Conservation (phyloP, 2,888 invertebrate genomes). For the Nasonia oneida region DNA sequence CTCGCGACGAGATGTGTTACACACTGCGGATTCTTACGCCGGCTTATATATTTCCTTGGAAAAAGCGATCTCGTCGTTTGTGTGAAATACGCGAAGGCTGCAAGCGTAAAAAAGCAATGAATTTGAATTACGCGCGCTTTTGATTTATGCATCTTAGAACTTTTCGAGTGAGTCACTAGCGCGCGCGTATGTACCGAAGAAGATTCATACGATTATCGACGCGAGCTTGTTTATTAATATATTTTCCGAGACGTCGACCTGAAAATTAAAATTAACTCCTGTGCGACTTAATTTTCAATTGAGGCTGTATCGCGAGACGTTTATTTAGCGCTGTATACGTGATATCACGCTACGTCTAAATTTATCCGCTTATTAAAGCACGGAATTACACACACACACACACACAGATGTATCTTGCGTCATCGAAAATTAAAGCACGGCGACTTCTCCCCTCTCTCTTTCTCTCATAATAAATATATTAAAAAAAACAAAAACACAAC, state of each 20-base stretch:
- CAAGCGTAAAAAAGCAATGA: neutral
- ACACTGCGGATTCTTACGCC: neutral
- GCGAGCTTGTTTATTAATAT: neutral
- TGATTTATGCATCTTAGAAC: neutral
- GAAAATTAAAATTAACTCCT: neutral
- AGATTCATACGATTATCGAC: neutral
- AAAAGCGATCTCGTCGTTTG: neutral
- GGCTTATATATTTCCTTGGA: neutral
- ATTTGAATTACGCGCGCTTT: neutral
- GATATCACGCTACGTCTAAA: neutral
- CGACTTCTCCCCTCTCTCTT: neutral
- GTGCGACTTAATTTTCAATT: neutral
- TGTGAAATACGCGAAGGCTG: neutral
- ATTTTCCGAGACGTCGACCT: neutral
- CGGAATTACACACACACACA: neutral
- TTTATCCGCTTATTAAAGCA: conserved; percentile 4
- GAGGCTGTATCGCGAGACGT: neutral
- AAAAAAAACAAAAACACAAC: neutral
- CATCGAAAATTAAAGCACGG: neutral
- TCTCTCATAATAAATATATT: neutral
- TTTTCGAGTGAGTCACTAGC: neutral
- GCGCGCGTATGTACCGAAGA: neutral
- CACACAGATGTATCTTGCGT: neutral
- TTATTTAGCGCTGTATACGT: neutral
- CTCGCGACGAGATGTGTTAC: neutral